Evolutionary conservation across 2,888 invertebrate species (phyloP), one percentile per base, ranked within the genome.

Genomic region (Cartodere bifasciata): DNA sequence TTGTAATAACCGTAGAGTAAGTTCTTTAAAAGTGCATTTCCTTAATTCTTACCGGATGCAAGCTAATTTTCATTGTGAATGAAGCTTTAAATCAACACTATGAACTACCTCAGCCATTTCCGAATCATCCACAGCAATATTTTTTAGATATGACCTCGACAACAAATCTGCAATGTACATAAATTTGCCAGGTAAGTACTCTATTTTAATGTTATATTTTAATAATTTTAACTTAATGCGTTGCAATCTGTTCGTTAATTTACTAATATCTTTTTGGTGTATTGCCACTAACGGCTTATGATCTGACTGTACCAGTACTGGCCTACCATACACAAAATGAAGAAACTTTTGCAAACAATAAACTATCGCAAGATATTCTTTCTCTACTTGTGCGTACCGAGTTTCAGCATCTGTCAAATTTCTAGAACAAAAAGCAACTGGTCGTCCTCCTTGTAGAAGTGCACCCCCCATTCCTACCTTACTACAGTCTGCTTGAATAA

Each of bases 171-270:
- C 38, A 7, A 40, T 28, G 16, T 31, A 24, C 36, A 40, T 36
- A 7, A 16, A 13, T 37, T 43, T 47, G 4, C 44, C 47, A 3
- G 44, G 44, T n/a, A 43, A 14, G 28, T 43, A 46, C n/a, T 25
- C 36, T 13, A 46, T 34, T 14, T 25, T 28, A n/a, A 46, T 24
- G 13, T 42, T 29, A 38, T 46, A 47, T 26, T 38, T 44, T 15
- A 32, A 20, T 7, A 46, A 25, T 16, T 35, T 41, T 6, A 46
- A 21, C 20, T 37, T 38, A 39, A 44, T 40, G 27, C 40, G 32
- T 24, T 40, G 40, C 10, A 36, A 21, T 13, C 36, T 33, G 13
- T 4, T 21, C 7, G 29, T 10, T 12, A 25, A 29, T 10, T 27
- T 14, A 9, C 13, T 5, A 4, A 31, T 6, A 32, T 13, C 23